Base-by-base conservation (phyloP, 2,113 vertebrate species). In the Mus spicilegus region DNA sequence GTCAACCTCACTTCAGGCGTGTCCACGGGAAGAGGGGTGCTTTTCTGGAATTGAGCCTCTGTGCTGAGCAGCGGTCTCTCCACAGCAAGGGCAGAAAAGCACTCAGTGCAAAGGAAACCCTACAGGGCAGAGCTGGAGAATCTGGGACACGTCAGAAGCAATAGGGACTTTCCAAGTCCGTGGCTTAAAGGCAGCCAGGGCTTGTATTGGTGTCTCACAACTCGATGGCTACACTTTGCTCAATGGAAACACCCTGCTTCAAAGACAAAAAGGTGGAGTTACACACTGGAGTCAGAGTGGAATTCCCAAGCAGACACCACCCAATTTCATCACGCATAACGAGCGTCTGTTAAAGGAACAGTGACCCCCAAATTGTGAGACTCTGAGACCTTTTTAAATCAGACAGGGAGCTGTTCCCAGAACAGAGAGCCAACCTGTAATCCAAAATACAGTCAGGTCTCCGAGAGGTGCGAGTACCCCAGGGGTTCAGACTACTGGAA, bases 261-360 rank as follows among this genome's bases (percentile, higher is more conserved):
- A 75, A 95, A 96, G 93, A 46, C 63, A 63, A 49, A 92, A 95
- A 81, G 81, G 96, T 92, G 77, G 67, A 82, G 93, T 69, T 75
- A 92, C 86, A 26, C 76, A 46, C 75, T 70, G 73, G 49, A 98
- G 92, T 86, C 87, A 13, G 93, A 69, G 54, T 56, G 11, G 61
- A 75, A 90, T 95, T 93, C 90, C 80, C 65, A 16, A 69, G 28
- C 46, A 17, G 42, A 84, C 24, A 33, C 80, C 76, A 77, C 80
- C 88, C 76, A 87, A 11, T 70, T 87, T 90, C 58, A 90, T 70
- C 28, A 22, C 4, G 20, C 12, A 54, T 14, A 87, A 24, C 85
- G 30, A 94, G 63, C 58, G 16, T 72, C 80, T 85, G 16, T 95
- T 96, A 89, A 94, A 97, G 82, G 86, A 95, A 96, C 84, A 96